phyloP scores from a whole-genome alignment of 2,113 vertebrate species.

The Gracilinanus agilis region DNA sequence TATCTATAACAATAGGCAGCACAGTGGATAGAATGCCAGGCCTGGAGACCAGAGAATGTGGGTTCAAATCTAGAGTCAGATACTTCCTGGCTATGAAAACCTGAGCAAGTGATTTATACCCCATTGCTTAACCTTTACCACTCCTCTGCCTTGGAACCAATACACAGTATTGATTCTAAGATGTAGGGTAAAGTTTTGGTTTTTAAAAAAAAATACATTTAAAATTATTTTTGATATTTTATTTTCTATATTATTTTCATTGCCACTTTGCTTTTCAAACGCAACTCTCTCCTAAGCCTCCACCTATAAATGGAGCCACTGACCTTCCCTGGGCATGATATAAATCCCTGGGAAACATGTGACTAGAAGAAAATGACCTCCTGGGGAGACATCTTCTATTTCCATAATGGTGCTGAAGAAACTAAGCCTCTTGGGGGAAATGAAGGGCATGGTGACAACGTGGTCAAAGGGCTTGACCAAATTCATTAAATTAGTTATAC shows the following conservation, averaged over 20 bases:
- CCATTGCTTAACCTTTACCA: too few relatives aligned
- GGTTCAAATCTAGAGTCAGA: too few relatives aligned
- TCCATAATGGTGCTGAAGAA: constrained; percentile 67
- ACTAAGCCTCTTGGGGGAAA: constrained; percentile 64
- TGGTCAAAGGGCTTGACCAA: constrained; percentile 67
- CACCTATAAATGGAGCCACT: background rate
- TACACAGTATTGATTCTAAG: too few relatives aligned
- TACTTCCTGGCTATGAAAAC: too few relatives aligned
- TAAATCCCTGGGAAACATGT: constrained; percentile 30
- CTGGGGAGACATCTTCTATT: constrained; percentile 51
- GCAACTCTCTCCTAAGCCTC: background rate
- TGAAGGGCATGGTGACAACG: constrained; percentile 64
- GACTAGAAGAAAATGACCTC: constrained; percentile 54
- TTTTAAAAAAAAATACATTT: too few relatives aligned
- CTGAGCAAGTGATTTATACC: too few relatives aligned
- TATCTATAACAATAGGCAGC: too few relatives aligned
- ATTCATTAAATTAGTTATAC: constrained; percentile 48
- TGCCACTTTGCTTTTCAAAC: background rate
- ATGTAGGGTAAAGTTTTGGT: too few relatives aligned
- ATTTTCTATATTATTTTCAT: background rate
- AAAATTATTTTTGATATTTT: background rate
- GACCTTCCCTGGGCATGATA: background rate
- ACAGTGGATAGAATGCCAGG: too few relatives aligned
- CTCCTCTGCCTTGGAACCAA: too few relatives aligned
- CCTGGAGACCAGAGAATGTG: too few relatives aligned